Evolutionary conservation across 2,113 vertebrate species (phyloP), one percentile per base, ranked within the genome.

Genomic region (Thamnaconus septentrionalis): DNA sequence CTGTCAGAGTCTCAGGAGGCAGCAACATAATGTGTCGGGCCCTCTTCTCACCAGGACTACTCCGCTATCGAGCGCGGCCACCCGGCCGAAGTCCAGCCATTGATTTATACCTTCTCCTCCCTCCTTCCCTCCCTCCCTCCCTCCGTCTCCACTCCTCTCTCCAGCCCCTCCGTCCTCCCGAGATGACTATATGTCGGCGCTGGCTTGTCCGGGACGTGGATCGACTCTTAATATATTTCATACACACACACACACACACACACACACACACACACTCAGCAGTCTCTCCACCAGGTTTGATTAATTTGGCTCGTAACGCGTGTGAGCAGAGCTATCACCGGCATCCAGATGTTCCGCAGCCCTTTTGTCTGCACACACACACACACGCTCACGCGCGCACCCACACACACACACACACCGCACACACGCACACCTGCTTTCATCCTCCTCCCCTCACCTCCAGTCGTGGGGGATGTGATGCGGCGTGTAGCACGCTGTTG

Each of bases 311-410:
- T 85, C 60, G 73, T 87, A 86, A 84, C 71, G 76, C 74, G n/a
- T 69, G 71, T 71, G 79, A 90, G 81, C 72, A 80, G 68, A 81
- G 72, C 90, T 89, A 90, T 91, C 89, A 75, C 78, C 54, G 47
- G 71, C 69, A 89, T 87, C 90, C 91, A 91, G 90, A 91, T 92
- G 91, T 92, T 90, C 77, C 76, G 75, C 69, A 79, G 78, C 69
- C 65, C 58, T 84, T 90, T 87, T 85, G 81, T 90, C 76, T 76
- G 64, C 67, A 59, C 43, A 45, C 57, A 53, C 51, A 4, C 50
- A 31, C 18, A 31, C 18, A 31, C 10, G 51, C 40, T 49, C 56
- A 56, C 64, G 43, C 58, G 43, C 43, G 43, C 66, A 68, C 48
- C 58, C 60, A 43, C 47, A 47, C 62, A 18, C 53, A 44, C 41